Evolutionary conservation across 2,797 vertebrate genomes (phyloP), one percentile per base, ranked within the genome.

Genomic region (Chlorospingus flavigularis): DNA sequence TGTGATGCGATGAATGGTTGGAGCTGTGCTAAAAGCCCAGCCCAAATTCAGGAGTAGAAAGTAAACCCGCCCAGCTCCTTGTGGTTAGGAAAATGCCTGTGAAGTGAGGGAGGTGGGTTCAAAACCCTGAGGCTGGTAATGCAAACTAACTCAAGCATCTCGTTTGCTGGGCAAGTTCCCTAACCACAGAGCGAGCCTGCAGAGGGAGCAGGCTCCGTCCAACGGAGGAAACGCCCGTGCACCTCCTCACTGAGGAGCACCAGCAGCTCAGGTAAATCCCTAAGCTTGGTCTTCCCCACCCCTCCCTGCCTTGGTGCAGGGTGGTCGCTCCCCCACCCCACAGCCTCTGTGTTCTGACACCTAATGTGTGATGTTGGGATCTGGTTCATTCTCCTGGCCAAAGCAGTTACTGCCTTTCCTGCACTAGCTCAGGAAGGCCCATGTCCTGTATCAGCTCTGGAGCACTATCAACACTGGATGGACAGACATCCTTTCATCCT

Each of bases 341-440:
- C 5, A 60, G 37, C 30, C 37, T 33, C 37, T 1, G 1, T 10
- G 12, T 30, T 75, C 62, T 39, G 19, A 28, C 55, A 50, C 17
- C 5, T 12, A 25, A 18, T 0, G 6, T 0, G 2, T 2, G 37
- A 39, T 1, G 0, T 0, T 23, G n/a, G 21, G 55, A 4, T 66
- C 40, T 55, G 39, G 15, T 47, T 88, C 39, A 6, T 31, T 43
- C 33, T 30, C n/a, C 18, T 5, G 21, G 42, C 48, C n/a, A 47
- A 79, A 82, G 39, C 71, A 62, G 55, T 21, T 30, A 20, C 16
- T 43, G 62, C 55, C 28, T 42, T 31, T 58, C 17, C 61, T 20
- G 28, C 28, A 18, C 3, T 11, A 47, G 48, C 40, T 24, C 20
- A 28, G 74, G 26, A 63, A 54, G 47, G 9, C 50, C 37, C 30